Percentiles rank a stretch among this genome's conserved stretches.
Conservation (phyloP, 2,797 vertebrate species). For the Argyrosomus regius region DNA sequence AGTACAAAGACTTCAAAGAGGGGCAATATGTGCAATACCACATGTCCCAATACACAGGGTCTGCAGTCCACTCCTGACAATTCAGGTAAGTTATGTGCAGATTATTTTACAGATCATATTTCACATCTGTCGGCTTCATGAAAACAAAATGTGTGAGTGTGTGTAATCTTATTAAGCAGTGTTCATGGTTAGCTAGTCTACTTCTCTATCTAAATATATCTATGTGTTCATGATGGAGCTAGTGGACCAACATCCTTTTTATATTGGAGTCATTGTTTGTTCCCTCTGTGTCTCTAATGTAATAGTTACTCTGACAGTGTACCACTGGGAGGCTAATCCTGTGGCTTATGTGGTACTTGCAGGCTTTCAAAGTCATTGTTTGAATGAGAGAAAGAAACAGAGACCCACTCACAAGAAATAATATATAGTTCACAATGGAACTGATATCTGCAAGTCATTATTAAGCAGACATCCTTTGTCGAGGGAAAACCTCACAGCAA, state of each 20-base stretch:
- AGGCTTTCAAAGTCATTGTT: conserved; percentile 43
- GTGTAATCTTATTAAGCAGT: conserved; percentile 1
- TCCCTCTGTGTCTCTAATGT: conserved; percentile 25
- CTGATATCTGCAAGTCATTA: conserved; percentile 33
- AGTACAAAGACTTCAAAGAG: conserved; percentile 46
- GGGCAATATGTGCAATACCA: background rate
- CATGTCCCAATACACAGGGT: background rate
- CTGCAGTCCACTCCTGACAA: background rate
- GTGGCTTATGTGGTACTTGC: conserved; percentile 50
- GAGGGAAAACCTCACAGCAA: background rate
- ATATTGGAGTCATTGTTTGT: conserved; percentile 21
- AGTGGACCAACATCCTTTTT: background rate
- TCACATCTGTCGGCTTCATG: background rate
- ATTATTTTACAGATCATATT: conserved; percentile 31
- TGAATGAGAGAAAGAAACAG: background rate
- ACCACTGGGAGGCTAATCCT: conserved; percentile 48
- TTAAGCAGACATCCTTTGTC: conserved; percentile 20
- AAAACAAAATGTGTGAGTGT: background rate
- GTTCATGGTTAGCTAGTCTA: background rate
- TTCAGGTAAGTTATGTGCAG: conserved; percentile 27
- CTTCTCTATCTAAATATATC: background rate
- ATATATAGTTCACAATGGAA: background rate
- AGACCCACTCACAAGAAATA: conserved; percentile 3
- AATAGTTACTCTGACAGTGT: conserved; percentile 24
- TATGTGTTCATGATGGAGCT: conserved; percentile 3